A percentile compares a stretch with the other conserved stretches of the same genome.
phyloP scores from a whole-genome alignment of 2,797 vertebrate species.

The Paratrypauchen microcephalus region DNA sequence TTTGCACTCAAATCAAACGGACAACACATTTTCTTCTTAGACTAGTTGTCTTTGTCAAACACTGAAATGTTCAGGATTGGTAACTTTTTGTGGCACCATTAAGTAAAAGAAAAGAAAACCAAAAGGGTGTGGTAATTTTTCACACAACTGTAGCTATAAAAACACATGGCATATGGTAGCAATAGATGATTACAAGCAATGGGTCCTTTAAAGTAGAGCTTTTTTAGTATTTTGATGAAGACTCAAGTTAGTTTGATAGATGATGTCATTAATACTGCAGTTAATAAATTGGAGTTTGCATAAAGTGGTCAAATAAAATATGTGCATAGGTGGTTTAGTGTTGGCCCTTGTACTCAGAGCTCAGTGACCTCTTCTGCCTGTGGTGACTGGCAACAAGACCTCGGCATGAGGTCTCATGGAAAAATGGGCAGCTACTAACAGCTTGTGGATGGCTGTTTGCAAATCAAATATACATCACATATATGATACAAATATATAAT shows the following conservation, averaged over 20 bases:
- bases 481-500: slow-evolving; percentile 78
- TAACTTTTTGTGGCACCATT: not conserved
- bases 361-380: not conserved
- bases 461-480: slow-evolving; percentile 66
- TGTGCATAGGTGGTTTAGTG: slow-evolving; percentile 40
- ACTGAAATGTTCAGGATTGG: not conserved
- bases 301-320: slow-evolving; percentile 52
- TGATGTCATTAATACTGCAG: slow-evolving; percentile 78
- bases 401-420: slow-evolving; percentile 56
- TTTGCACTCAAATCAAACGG: not conserved
- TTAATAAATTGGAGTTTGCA: slow-evolving; percentile 70
- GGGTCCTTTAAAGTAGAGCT: slow-evolving; percentile 72
- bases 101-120: not conserved
- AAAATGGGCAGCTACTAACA: slow-evolving; percentile 39
- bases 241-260: slow-evolving; percentile 69
- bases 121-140: not conserved
- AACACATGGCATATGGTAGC: slow-evolving; percentile 15
- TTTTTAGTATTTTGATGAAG: slow-evolving; percentile 55
- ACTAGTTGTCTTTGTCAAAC: slow-evolving; percentile 4
- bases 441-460: slow-evolving; percentile 59
- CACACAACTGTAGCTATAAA: not conserved
- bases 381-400: slow-evolving; percentile 37
- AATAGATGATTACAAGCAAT: slow-evolving; percentile 53
- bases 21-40: not conserved
- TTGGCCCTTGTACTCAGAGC: slow-evolving; percentile 33